Evolutionary conservation across 2,888 invertebrate genomes (phyloP), one percentile per base, ranked within the genome.

Genomic region (Pachymerium ferrugineum): DNA sequence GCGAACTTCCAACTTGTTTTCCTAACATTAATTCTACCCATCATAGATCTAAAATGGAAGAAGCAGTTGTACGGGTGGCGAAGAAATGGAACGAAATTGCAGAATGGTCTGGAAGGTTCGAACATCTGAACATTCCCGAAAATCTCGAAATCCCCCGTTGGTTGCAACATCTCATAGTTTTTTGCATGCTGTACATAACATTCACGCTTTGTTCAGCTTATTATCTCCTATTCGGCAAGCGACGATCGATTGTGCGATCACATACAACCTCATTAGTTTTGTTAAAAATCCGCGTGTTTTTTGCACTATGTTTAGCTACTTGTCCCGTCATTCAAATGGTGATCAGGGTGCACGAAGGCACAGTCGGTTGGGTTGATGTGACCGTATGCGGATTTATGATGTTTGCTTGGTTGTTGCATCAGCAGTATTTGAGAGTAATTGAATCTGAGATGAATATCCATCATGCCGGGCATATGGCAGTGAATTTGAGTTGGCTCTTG

Each of bases 351-450:
- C 69, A 30, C 69, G 33, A 69, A 16, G 69, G 3, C 1, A 33
- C 30, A 1, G 33, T 69, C 16, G 19, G 1, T 12, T 69, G 69
- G 69, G 69, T 69, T 1, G 33, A 69, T n/a, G 30, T 69, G 16
- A 33, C 69, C 19, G 69, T 33, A 8, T 30, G 31, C 22, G 38
- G 35, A 8, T 33, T 71, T 22, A 38, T 71, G 71, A 35, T 71
- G 71, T 35, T 71, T 28, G 38, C 35, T 35, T 71, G 71, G 71
- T 25, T 71, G 38, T 1, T 71, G 35, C 71, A 71, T 25, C 38
- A 38, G 19, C 71, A 38, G 19, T 71, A 71, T 38, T 35, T 71
- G 38, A 35, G 33, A 8, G 22, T 19, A 8, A 1, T 71, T 1
- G 71, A 71, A 28, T 3, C 30, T 8, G 33, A 28, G 5, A 19